Conservation (phyloP, 92 coral and sea anemone genomes). For the Hydrozoanthus gracilis region DNA sequence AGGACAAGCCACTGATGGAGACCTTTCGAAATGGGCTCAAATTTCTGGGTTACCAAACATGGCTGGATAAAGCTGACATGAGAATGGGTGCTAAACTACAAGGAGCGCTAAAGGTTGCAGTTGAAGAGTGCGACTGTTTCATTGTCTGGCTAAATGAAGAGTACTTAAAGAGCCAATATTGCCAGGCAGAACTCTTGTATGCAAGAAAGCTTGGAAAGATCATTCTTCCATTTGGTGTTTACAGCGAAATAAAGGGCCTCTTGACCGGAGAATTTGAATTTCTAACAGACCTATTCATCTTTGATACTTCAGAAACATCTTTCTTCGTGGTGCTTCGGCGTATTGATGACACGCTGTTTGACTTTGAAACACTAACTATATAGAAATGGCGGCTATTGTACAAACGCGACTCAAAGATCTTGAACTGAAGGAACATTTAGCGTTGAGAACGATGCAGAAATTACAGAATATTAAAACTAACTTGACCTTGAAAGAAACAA, state of each 20-base stretch:
- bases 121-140: conserved; percentile 69
- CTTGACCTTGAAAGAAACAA: too few relatives aligned
- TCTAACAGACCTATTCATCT: conserved; percentile 40
- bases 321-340: conserved; percentile 79
- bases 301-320: conserved; percentile 57
- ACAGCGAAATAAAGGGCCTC: conserved; percentile 47
- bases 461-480: too few relatives aligned
- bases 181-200: conserved; percentile 70
- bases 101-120: conserved; percentile 57
- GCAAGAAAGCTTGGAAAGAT: conserved; percentile 62
- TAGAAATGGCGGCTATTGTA: background rate
- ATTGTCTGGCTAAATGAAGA: conserved; percentile 79
- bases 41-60: conserved; percentile 74
- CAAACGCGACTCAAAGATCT: too few relatives aligned
- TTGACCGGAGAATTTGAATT: conserved; percentile 64
- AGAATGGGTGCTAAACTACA: conserved; percentile 43
- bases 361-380: conserved; percentile 66
- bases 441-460: too few relatives aligned
- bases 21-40: conserved; percentile 72
- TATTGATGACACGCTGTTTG: conserved; percentile 67
- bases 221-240: conserved; percentile 71
- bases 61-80: conserved; percentile 70
- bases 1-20: conserved; percentile 74
- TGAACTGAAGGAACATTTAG: too few relatives aligned
- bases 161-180: conserved; percentile 66